Evolutionary conservation across 1,140 invertebrate species (phyloP), one percentile per base, ranked within the genome.

Genomic region (Zaprionus camerounensis): DNA sequence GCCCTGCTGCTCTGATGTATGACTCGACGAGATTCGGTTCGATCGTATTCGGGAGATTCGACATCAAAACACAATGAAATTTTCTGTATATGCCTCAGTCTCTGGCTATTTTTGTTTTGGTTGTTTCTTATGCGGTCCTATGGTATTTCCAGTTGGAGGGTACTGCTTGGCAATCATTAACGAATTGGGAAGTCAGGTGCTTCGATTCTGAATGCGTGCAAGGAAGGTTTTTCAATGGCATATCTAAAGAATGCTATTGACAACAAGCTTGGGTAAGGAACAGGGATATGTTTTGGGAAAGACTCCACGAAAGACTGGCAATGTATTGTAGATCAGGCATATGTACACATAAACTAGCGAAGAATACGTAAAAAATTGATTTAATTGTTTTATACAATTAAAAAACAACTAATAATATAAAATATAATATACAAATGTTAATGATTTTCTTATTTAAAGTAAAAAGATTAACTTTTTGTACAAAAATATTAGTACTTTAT

Each of bases 41-140:
- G 68, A 36, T 44, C 41, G 41, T 46, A 46, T 46, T 46, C 41
- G n/a, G 41, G 41, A n/a, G 41, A 46, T 56, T 70, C 55, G 62
- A 76, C 58, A 71, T 71, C 73, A 58, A 79, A 79, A 76, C 77
- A 79, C 71, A 74, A 69, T 31, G 31, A 53, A 38, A 26, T 46
- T 17, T 46, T 44, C 20, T 62, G 68, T 64, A 44, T 78, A 55
- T 71, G 71, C 28, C 44, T 20, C 20, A 1, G 46, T 51, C 11
- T 20, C 36, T 51, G 56, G 44, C 67, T 78, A 76, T 76, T 76
- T 66, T 71, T 56, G 67, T 61, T 63, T 53, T 58, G 44, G 61
- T 44, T 64, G 36, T 65, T 38, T 17, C 41, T 46, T 46, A 17
- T n/a, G n/a, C 41, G n/a, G n/a, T 17, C 41, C 41, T 15, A 46